Conservation (phyloP, 2,797 vertebrate genomes). For the Semotilus atromaculatus region DNA sequence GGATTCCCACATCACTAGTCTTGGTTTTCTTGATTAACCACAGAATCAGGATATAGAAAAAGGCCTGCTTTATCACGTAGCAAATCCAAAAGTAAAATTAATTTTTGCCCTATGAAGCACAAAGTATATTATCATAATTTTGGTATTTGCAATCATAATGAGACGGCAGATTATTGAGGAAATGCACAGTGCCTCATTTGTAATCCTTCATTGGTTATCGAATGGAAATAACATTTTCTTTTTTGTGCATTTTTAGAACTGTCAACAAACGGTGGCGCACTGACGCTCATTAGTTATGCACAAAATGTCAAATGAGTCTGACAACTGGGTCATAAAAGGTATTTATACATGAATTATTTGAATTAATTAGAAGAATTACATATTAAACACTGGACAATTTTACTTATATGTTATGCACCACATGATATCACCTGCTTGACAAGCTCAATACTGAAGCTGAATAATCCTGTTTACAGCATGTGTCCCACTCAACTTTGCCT, state of each 20-base stretch:
- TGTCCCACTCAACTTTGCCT: conserved; percentile 36
- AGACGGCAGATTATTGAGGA: not conserved
- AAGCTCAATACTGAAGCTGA: conserved; percentile 31
- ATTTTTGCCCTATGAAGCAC: not conserved
- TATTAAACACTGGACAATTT: not conserved
- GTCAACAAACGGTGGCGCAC: not conserved
- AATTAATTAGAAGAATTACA: not conserved
- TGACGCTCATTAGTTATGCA: not conserved
- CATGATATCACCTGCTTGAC: not conserved
- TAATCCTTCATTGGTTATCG: not conserved
- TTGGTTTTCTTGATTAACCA: conserved; percentile 48
- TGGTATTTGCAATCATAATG: not conserved
- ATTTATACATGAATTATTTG: not conserved
- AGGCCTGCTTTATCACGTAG: conserved; percentile 3
- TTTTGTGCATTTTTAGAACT: not conserved
- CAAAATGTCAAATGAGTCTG: not conserved
- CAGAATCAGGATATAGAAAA: conserved; percentile 29
- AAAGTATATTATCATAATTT: not conserved
- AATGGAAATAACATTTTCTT: not conserved
- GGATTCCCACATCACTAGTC: conserved; percentile 35
- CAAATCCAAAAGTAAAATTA: not conserved
- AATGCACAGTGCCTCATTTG: not conserved
- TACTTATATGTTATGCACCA: not conserved
- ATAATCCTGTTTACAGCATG: conserved; percentile 57
- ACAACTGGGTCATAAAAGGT: conserved; percentile 1